Evolutionary conservation across 2,888 invertebrate genomes (phyloP).

Genomic region (Patella ulyssiponensis): DNA sequence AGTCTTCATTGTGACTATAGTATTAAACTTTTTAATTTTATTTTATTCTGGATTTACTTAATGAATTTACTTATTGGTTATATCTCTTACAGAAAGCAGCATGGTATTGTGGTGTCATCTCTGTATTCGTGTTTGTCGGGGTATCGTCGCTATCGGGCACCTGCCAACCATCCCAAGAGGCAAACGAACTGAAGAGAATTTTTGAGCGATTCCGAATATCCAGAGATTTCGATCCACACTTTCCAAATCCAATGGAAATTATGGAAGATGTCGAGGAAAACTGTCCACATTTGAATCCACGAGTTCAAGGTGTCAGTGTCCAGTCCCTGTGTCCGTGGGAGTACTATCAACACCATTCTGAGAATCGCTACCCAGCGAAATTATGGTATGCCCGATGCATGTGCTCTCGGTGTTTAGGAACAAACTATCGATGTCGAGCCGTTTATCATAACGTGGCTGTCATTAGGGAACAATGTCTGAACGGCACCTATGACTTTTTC

Average conservation of each 20-base stretch:
- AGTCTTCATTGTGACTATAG: no score
- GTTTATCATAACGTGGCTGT: conserved; percentile 22
- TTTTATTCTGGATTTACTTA: no score
- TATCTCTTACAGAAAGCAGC: no score
- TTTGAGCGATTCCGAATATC: not conserved
- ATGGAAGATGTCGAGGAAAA: not conserved
- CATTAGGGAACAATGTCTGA: conserved; percentile 15
- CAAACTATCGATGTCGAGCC: conserved; percentile 21
- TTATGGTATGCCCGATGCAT: conserved; percentile 22
- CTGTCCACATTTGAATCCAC: conserved; percentile 3
- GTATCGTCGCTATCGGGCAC: not conserved
- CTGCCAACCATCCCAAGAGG: not conserved
- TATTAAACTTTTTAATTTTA: no score
- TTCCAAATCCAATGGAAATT: not conserved
- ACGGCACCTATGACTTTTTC: conserved; percentile 13
- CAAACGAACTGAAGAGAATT: not conserved
- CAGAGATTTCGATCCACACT: not conserved
- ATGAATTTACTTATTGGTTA: no score
- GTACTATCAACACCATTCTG: conserved; percentile 16
- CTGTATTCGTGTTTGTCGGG: no score
- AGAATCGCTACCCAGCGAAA: conserved; percentile 23
- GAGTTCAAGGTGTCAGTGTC: conserved; percentile 6
- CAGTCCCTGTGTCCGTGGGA: conserved; percentile 25
- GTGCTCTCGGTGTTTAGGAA: conserved; percentile 16
- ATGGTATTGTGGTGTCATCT: no score